These are phyloP conservation scores for Crossaster papposus DNA, from an alignment of 53 echinoderm and acorn worm genomes.

Conservation along the genomic window DNA sequence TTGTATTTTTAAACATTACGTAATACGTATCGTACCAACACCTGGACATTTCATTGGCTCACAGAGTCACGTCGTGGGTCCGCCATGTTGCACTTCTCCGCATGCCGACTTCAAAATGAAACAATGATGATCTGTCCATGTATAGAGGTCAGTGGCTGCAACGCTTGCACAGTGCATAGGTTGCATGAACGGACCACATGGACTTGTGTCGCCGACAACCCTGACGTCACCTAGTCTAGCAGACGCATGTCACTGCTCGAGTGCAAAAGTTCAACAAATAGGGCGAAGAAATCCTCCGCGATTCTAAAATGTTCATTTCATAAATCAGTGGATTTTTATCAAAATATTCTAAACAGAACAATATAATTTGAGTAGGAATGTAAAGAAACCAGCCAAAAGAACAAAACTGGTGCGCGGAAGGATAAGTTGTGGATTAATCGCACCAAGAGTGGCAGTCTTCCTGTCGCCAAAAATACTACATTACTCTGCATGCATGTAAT, in stretches of 20 bases:
- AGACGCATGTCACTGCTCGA: constrained; percentile 36
- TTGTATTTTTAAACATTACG: too few relatives aligned
- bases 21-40: too few relatives aligned
- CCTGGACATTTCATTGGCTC: too few relatives aligned
- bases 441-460: constrained; percentile 58
- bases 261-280: constrained; percentile 50
- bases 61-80: too few relatives aligned
- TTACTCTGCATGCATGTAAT: not conserved
- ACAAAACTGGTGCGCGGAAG: constrained; percentile 37
- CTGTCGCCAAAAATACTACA: constrained; percentile 64
- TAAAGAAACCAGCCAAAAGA: not conserved
- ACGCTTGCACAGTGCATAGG: not conserved
- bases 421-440: constrained; percentile 52
- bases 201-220: constrained; percentile 48
- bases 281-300: not conserved
- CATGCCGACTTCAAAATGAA: too few relatives aligned
- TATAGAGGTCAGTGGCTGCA: too few relatives aligned
- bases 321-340: not conserved
- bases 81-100: too few relatives aligned
- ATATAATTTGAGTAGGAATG: not conserved
- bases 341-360: not conserved
- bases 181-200: too few relatives aligned
- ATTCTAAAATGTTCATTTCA: not conserved
- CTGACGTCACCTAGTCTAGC: constrained; percentile 60
- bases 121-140: too few relatives aligned